These are phyloP conservation scores for Neodiprion virginianus DNA, from an alignment of 1,140 invertebrate species.

Conservation along the genomic window DNA sequence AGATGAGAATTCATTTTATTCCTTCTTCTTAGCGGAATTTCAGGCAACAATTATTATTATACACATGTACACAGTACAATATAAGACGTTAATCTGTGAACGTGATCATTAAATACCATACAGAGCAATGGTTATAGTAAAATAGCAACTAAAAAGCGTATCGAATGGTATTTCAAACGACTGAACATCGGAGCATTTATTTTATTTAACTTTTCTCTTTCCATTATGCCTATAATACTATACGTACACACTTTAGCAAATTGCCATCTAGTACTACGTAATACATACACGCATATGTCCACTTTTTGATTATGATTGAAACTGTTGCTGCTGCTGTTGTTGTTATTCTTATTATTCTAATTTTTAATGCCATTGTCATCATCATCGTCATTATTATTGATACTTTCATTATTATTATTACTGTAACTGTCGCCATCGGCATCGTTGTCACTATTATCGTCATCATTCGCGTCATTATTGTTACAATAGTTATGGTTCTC, in stretches of 20 bases:
- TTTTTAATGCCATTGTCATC: conserved; percentile 37
- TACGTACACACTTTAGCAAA: conserved; percentile 5
- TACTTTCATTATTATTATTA: conserved; percentile 8
- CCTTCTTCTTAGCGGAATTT: no score
- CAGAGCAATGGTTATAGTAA: no score
- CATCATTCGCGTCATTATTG: conserved; percentile 19
- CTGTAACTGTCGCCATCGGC: not conserved
- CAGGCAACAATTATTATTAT: no score
- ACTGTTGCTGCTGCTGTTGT: conserved; percentile 33
- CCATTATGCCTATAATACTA: not conserved
- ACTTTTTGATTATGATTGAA: not conserved
- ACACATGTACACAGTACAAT: no score
- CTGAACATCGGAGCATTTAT: conserved; percentile 35
- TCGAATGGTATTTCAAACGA: conserved; percentile 35
- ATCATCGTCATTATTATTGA: conserved; percentile 2
- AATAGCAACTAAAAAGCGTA: no score
- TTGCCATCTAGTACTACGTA: not conserved
- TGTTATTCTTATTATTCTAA: conserved; percentile 8
- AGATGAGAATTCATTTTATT: no score
- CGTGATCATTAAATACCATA: no score
- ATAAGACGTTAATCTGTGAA: no score
- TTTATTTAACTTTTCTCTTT: conserved; percentile 22
- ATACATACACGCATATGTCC: not conserved
- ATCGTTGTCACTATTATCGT: conserved; percentile 30
- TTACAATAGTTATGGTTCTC: conserved; percentile 24